Base-by-base conservation (phyloP, 2,113 vertebrate genomes). In the Bettongia penicillata region DNA sequence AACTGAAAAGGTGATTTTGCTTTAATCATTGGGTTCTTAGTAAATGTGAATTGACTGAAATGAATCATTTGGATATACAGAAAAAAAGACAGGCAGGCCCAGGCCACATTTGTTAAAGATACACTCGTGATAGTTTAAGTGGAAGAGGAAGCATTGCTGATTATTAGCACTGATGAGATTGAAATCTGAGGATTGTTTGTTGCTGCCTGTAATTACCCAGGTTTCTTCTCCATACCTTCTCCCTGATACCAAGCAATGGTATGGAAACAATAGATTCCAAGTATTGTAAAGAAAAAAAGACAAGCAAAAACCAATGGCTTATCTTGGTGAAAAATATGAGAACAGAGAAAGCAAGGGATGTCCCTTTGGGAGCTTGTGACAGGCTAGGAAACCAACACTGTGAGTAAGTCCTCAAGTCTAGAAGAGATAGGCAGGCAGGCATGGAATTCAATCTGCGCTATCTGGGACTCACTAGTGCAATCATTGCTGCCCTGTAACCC, bases 21-120 rank as follows among this genome's bases (percentile, higher is more conserved):
- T 96, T 93, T 94, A 68, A 89, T 96, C 50, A 96, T 95, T 37
- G 95, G 61, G 37, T 97, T 95, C 93, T 91, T 49, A 94, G 84
- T 91, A 37, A 92, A 49, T 95, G 93, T 91, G 52, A 95, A 24
- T 68, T 96, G 89, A 91, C 93, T 95, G 14, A 92, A 89, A 90
- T 94, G n/a, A 84, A 95, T 16, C 11, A 51, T 94, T 95, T 96
- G 94, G 49, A 93, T 47, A 11, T 93, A 90, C 77, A 53, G 95
- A 94, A 92, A 95, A 43, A 95, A 37, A 43, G 50, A 50, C 92
- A 93, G 37, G 84, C 48, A 93, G 47, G 91, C 93, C 24, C 77
- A 94, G 37, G 91, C 49, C 97, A 92, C 94, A 91, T 94, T 92
- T 95, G 53, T 28, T 53, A 47, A 94, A 47, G 57, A 93, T 91